These are phyloP conservation scores for Atherinosoma microstoma DNA, from an alignment of 2,797 vertebrate species.

Conservation along the genomic window DNA sequence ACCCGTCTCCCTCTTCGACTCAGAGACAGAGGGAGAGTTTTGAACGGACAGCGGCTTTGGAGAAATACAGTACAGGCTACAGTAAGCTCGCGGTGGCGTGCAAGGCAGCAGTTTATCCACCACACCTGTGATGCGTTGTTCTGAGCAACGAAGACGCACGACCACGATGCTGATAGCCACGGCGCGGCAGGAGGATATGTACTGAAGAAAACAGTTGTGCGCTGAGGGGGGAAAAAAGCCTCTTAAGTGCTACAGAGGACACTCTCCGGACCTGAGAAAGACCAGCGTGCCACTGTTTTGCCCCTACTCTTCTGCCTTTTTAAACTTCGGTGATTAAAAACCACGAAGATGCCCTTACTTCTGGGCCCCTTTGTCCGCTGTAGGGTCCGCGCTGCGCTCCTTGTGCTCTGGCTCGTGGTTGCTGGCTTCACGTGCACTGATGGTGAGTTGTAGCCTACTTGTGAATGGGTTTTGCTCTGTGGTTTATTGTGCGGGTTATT, in stretches of 20 bases:
- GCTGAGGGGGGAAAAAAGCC: constrained; percentile 46
- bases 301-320: constrained; percentile 38
- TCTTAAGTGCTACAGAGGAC: constrained; percentile 64
- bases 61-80: constrained; percentile 33
- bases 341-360: constrained; percentile 78
- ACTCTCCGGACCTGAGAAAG: constrained; percentile 60
- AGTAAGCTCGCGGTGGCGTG: constrained; percentile 42
- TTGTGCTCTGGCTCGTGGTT: constrained; percentile 73
- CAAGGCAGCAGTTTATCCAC: constrained; percentile 70
- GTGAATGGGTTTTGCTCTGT: neutral
- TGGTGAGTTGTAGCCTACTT: constrained; percentile 77
- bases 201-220: constrained; percentile 76
- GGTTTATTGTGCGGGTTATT: neutral
- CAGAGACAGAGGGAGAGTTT: constrained; percentile 51
- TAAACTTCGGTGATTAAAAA: constrained; percentile 68
- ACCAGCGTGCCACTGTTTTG: constrained; percentile 35
- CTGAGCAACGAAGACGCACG: constrained; percentile 82
- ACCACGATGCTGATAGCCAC: constrained; percentile 75
- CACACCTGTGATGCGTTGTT: constrained; percentile 88
- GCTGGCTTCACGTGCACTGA: constrained; percentile 79
- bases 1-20: constrained; percentile 41
- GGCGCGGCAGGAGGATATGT: constrained; percentile 72
- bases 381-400: constrained; percentile 72
- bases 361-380: constrained; percentile 83
- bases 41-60: constrained; percentile 47